phyloP scores from a whole-genome alignment of 1,140 invertebrate genomes.

The Drosophila nigromelanica region DNA sequence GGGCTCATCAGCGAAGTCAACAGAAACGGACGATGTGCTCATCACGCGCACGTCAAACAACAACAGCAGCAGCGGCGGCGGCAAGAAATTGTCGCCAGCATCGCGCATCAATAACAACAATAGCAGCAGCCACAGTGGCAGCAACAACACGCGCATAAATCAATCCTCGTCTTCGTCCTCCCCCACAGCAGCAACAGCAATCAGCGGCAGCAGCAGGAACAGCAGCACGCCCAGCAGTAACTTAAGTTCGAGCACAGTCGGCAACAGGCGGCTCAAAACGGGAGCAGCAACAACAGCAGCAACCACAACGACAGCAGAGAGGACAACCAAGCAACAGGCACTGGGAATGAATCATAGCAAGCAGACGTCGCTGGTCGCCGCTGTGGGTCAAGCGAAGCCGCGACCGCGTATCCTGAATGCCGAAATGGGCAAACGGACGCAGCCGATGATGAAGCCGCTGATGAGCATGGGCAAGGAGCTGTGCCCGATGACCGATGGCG shows the following conservation, averaged over 20 bases:
- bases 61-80: background rate
- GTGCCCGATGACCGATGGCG: slow-evolving; percentile 46
- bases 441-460: slow-evolving; percentile 67
- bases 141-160: slow-evolving; percentile 21
- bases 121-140: background rate
- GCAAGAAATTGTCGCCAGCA: background rate
- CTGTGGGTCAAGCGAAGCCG: slow-evolving; percentile 52
- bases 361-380: slow-evolving; percentile 1
- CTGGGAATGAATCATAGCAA: slow-evolving; percentile 30
- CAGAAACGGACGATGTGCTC: slow-evolving; percentile 56
- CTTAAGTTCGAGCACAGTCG: background rate
- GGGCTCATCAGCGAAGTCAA: background rate
- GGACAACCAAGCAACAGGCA: slow-evolving; percentile 18
- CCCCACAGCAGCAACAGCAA: slow-evolving; percentile 2
- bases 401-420: slow-evolving; percentile 78
- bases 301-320: background rate
- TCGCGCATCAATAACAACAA: background rate
- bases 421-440: slow-evolving; percentile 71
- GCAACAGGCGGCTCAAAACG: slow-evolving; percentile 24
- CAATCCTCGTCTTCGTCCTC: slow-evolving; percentile 32
- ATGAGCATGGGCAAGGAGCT: slow-evolving; percentile 75
- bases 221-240: slow-evolving; percentile 12
- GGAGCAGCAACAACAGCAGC: slow-evolving; percentile 6
- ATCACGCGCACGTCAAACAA: slow-evolving; percentile 56
- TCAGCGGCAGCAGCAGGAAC: slow-evolving; percentile 5